Evolutionary conservation across 2,113 vertebrate species (phyloP), one percentile per base, ranked within the genome.

Genomic region (Lamprotornis superbus): DNA sequence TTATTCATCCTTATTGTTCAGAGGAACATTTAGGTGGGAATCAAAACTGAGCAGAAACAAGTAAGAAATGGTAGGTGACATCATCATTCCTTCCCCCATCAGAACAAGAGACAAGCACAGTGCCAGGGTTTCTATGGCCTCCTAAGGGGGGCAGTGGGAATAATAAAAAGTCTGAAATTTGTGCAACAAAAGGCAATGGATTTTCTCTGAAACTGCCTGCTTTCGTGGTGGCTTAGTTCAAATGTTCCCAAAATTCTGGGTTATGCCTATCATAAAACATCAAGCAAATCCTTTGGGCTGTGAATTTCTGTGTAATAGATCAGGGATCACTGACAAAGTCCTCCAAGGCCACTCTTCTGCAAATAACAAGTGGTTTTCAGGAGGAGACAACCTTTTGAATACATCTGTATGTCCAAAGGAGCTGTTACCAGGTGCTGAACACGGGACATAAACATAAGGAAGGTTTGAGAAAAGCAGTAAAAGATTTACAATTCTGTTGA

Each of bases 341-440:
- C 39, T 65, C 42, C 39, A 70, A 46, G 75, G 35, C 23, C 30
- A 25, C 27, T 89, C 11, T 69, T 82, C 59, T 83, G 49, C 79
- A 94, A 86, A 78, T 78, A 96, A 49, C 83, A 84, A 91, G 87
- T 78, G 37, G 52, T 60, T 94, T 96, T 86, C 77, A 69, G 86
- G 68, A 61, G 17, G 15, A 91, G 37, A 63, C 46, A 33, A 65
- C 44, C n/a, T 79, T 79, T 73, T 63, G 40, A 84, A 87, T 65
- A 30, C 39, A 44, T 65, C 52, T 35, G 9, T 75, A 13, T 40
- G 47, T 88, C 37, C 39, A 74, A 69, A 47, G 21, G 33, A 91
- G 35, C 53, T 94, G 79, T 46, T 67, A n/a, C 8, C 70, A 49
- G 21, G n/a, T 89, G 93, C 50, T 87, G 46, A 71, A 44, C 37